phyloP scores from a whole-genome alignment of 1,140 invertebrate species.

The Diorhabda carinulata region DNA sequence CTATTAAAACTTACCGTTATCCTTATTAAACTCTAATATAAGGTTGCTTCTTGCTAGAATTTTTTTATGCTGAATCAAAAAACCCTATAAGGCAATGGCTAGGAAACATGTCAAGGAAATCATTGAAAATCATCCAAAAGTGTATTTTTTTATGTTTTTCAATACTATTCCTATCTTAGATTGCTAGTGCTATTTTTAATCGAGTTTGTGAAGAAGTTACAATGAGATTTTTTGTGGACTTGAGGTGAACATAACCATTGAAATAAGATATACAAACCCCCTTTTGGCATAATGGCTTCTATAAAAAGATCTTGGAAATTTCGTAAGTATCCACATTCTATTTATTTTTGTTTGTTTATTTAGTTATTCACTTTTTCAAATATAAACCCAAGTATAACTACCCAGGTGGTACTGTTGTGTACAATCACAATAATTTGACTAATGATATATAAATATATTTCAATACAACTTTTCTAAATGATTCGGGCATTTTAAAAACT shows the following conservation, averaged over 20 bases:
- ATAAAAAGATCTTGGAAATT: slow-evolving; percentile 60
- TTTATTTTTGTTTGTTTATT: no score
- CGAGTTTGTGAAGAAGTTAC: slow-evolving; percentile 15
- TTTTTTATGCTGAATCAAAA: slow-evolving; percentile 16
- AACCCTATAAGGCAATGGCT: slow-evolving; percentile 32
- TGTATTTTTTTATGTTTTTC: slow-evolving; percentile 19
- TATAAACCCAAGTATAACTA: no score
- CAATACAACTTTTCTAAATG: no score
- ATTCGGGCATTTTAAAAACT: no score
- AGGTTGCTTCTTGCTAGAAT: slow-evolving; percentile 22
- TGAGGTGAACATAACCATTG: slow-evolving; percentile 30
- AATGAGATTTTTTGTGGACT: slow-evolving; percentile 31
- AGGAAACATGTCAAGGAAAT: slow-evolving; percentile 37
- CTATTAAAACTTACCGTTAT: slow-evolving; percentile 24
- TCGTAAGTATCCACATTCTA: slow-evolving; percentile 48
- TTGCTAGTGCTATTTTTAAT: slow-evolving; percentile 24
- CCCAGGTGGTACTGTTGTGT: no score
- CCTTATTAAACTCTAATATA: slow-evolving; percentile 22
- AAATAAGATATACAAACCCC: slow-evolving; percentile 16
- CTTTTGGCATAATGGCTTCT: slow-evolving; percentile 52
- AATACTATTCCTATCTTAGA: slow-evolving; percentile 19
- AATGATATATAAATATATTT: no score
- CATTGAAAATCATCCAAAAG: slow-evolving; percentile 18
- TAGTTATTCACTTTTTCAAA: no score
- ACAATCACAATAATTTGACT: no score